These are phyloP conservation scores for Cossypha niveicapilla DNA, from an alignment of 2,797 vertebrate genomes.

Conservation along the genomic window DNA sequence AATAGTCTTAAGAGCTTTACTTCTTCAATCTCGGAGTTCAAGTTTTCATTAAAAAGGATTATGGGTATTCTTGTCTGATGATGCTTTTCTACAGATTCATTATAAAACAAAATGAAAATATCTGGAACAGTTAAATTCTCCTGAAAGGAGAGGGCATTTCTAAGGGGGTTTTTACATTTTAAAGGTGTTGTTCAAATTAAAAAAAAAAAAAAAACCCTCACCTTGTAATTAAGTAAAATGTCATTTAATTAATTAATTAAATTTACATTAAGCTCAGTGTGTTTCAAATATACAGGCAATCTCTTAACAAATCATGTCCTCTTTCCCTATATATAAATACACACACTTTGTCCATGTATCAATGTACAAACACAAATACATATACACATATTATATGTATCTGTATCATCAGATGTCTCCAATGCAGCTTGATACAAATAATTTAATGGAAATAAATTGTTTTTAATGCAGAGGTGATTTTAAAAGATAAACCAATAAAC, in stretches of 20 bases:
- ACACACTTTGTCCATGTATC: not conserved
- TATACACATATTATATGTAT: not conserved
- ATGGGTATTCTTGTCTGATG: slow-evolving; percentile 66
- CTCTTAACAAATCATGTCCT: not conserved
- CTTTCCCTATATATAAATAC: not conserved
- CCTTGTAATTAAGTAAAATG: not conserved
- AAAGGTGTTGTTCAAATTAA: not conserved
- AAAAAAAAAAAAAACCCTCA: not conserved
- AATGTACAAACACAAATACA: not conserved
- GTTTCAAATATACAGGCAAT: not conserved
- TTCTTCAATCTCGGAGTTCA: slow-evolving; percentile 6
- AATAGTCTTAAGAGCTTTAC: not conserved
- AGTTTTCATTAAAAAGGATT: slow-evolving; percentile 69
- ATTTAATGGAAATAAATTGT: not conserved
- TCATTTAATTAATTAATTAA: not conserved
- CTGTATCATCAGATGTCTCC: not conserved
- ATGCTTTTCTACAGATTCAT: not conserved
- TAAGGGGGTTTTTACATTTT: not conserved
- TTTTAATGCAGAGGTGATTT: not conserved
- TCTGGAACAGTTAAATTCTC: not conserved
- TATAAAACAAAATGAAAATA: not conserved
- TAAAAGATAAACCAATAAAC: not conserved
- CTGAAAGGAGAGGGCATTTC: not conserved
- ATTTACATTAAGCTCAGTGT: not conserved
- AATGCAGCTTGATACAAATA: not conserved